These are phyloP conservation scores for Ceryle rudis DNA, from an alignment of 2,797 vertebrate genomes.

Conservation along the genomic window DNA sequence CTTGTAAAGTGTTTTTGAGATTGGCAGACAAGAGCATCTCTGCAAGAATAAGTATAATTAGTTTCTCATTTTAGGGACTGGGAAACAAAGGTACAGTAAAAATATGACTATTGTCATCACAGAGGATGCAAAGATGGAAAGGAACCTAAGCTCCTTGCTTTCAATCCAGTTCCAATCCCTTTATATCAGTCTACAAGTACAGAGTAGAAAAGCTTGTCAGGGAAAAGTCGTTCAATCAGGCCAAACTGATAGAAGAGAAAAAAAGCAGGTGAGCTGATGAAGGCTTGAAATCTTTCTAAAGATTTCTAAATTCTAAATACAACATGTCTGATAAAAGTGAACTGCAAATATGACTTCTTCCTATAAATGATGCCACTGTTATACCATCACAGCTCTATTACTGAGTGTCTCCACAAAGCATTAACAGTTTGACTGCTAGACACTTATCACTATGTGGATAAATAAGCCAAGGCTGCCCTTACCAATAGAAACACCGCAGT, in stretches of 20 bases:
- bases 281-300: neutral
- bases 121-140: neutral
- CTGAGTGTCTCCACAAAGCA: neutral
- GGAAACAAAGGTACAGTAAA: neutral
- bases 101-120: neutral
- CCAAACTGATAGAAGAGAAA: neutral
- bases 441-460: rapidly evolving
- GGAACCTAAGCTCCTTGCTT: neutral
- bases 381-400: neutral
- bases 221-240: neutral
- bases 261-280: neutral
- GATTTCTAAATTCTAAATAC: neutral
- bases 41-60: neutral
- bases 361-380: neutral
- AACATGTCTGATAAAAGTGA: neutral
- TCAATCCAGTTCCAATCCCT: neutral
- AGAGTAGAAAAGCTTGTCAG: neutral
- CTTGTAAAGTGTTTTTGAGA: neutral
- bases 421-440: neutral
- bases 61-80: neutral
- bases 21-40: neutral
- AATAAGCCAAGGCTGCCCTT: slow-evolving; percentile 44
- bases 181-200: neutral
- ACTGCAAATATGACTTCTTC: neutral
- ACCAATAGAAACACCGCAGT: slow-evolving; percentile 96